Conservation (phyloP, 2,797 vertebrate species). For the Amphiprion clarkii region DNA sequence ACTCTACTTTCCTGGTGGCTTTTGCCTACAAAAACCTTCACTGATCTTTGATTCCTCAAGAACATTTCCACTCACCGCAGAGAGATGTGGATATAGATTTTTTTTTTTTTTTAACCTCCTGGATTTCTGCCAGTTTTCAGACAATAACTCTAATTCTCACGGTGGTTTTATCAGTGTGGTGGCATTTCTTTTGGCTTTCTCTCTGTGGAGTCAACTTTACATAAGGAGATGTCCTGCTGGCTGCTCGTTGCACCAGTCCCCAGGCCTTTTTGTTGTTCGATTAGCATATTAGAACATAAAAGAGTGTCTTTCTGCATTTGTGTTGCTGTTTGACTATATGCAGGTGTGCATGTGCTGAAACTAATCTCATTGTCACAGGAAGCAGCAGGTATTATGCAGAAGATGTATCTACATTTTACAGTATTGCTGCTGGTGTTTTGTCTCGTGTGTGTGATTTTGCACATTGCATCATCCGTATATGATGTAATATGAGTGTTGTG, state of each 20-base stretch:
- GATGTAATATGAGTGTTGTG: slow-evolving; percentile 19
- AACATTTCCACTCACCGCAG: slow-evolving; percentile 30
- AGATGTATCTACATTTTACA: slow-evolving; percentile 11
- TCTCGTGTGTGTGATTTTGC: slow-evolving; percentile 13
- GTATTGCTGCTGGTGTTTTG: not conserved
- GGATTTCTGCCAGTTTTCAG: slow-evolving; percentile 18
- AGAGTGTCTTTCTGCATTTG: slow-evolving; percentile 14
- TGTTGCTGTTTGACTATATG: slow-evolving; percentile 1
- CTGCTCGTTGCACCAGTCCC: slow-evolving; percentile 24
- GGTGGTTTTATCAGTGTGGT: slow-evolving; percentile 32
- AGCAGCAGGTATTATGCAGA: not conserved
- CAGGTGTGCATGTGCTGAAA: slow-evolving; percentile 9
- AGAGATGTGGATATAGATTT: slow-evolving; percentile 40
- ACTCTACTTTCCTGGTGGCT: slow-evolving; percentile 26
- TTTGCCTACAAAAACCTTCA: slow-evolving; percentile 27
- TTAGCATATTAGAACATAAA: slow-evolving; percentile 30
- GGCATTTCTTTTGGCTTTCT: slow-evolving; percentile 23
- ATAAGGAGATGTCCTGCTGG: slow-evolving; percentile 33
- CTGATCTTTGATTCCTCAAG: slow-evolving; percentile 29
- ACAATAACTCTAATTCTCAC: slow-evolving; percentile 26
- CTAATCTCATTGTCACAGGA: slow-evolving; percentile 11
- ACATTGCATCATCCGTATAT: slow-evolving; percentile 24
- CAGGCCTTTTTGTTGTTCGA: slow-evolving; percentile 32
- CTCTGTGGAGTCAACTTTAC: slow-evolving; percentile 43
- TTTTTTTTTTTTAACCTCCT: slow-evolving; percentile 6